These are phyloP conservation scores for Panthera leo DNA, from an alignment of 2,113 vertebrate genomes.

Conservation along the genomic window DNA sequence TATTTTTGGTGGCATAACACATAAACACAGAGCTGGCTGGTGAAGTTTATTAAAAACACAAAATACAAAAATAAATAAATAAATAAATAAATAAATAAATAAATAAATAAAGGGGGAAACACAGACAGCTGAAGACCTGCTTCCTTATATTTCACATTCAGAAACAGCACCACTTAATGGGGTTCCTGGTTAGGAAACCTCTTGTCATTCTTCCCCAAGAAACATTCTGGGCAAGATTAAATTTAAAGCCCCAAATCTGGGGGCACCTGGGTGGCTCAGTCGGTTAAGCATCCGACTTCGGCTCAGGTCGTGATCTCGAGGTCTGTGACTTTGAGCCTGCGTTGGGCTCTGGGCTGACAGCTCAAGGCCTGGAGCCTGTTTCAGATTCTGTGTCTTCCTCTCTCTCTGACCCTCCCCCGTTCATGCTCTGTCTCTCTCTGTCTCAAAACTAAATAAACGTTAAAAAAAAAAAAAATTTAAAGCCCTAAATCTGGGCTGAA, in stretches of 20 bases:
- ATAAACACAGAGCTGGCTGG: background rate
- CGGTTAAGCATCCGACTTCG: no score
- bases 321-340: rapidly evolving
- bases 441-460: no score
- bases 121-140: background rate
- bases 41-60: background rate
- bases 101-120: background rate
- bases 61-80: background rate
- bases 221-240: background rate
- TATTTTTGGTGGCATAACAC: background rate
- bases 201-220: background rate
- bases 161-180: background rate
- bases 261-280: no score
- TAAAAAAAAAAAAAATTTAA: background rate
- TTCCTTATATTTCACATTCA: background rate
- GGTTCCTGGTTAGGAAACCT: background rate
- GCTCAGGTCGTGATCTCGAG: no score
- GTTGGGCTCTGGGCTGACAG: no score
- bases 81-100: background rate
- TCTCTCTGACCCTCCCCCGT: no score
- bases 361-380: no score
- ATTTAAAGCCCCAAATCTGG: background rate
- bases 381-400: no score
- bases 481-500: background rate
- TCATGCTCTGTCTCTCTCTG: no score